Evolutionary conservation across 35 echinoderm and acorn worm genomes (phyloP).

Genomic region (Nesometra sesokonis): DNA sequence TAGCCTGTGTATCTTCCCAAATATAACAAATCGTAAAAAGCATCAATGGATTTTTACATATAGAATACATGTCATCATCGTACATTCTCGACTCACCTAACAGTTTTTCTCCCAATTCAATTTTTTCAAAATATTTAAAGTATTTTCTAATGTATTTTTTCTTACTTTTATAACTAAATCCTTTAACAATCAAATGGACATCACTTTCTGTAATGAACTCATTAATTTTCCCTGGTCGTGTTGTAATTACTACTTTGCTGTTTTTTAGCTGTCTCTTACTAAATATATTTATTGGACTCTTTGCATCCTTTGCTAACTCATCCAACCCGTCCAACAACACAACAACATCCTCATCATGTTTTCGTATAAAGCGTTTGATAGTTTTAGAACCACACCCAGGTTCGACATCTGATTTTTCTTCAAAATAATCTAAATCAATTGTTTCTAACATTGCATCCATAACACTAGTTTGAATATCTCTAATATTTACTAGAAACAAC

Average conservation of each 20-base stretch:
- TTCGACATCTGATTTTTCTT: background rate
- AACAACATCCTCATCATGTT: background rate
- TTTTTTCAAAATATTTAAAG: background rate
- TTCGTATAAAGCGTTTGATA: background rate
- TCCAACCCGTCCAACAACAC: background rate
- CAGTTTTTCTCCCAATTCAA: background rate
- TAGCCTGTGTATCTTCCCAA: background rate
- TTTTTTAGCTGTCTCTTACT: background rate
- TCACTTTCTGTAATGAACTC: background rate
- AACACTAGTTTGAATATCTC: background rate
- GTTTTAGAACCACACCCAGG: background rate
- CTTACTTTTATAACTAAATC: background rate
- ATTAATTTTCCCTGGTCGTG: background rate
- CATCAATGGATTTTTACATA: background rate
- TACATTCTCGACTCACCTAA: background rate
- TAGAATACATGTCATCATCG: background rate
- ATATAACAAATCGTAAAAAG: background rate
- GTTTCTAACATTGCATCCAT: background rate
- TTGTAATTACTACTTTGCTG: background rate
- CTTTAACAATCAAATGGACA: background rate
- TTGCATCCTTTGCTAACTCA: background rate
- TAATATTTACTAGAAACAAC: background rate
- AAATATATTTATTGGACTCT: background rate
- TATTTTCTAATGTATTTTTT: background rate
- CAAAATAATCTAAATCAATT: background rate